Percentiles rank a stretch among this genome's conserved stretches.
These are phyloP conservation scores for Neomorphus geoffroyi DNA, from an alignment of 2,797 vertebrate genomes.

Conservation along the genomic window DNA sequence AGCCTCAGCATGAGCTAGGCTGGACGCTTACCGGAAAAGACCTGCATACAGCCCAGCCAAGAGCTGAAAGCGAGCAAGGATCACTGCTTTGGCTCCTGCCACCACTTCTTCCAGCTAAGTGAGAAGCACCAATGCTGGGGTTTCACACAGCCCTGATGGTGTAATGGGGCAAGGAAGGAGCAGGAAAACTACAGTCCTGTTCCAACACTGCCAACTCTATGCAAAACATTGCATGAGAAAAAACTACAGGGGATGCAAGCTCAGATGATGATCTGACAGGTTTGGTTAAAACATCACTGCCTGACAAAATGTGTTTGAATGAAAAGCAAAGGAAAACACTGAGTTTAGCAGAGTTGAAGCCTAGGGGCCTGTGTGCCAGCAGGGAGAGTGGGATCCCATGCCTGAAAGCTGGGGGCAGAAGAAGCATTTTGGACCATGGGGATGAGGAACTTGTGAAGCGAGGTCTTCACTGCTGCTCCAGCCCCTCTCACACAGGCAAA, in stretches of 20 bases:
- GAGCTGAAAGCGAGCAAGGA: not conserved
- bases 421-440: not conserved
- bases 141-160: rapidly evolving
- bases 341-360: not conserved
- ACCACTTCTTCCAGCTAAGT: not conserved
- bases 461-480: not conserved
- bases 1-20: not conserved
- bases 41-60: not conserved
- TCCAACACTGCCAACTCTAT: not conserved
- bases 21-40: not conserved
- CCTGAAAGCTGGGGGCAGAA: not conserved
- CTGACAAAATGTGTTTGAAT: not conserved
- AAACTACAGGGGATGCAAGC: not conserved
- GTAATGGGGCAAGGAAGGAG: not conserved
- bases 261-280: rapidly evolving
- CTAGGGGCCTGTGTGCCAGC: rapidly evolving
- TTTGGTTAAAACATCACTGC: not conserved
- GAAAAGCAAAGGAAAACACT: not conserved
- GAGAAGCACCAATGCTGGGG: not conserved
- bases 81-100: not conserved
- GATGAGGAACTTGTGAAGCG: not conserved
- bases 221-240: not conserved
- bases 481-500: not conserved
- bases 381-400: not conserved
- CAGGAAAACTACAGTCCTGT: not conserved